phyloP scores from a whole-genome alignment of 2,113 vertebrate species.

The Eublepharis macularius region DNA sequence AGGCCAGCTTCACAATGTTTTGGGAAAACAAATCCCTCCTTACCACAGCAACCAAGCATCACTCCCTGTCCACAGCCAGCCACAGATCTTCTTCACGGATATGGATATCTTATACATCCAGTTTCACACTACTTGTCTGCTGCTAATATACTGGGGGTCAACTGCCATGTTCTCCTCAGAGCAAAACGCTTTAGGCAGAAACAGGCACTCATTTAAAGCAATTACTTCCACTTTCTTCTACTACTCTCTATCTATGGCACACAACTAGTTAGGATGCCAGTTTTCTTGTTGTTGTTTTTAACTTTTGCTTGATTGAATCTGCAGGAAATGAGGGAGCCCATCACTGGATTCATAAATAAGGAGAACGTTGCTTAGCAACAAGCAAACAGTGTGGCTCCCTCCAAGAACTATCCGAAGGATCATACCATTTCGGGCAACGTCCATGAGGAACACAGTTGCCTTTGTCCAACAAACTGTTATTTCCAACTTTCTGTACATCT shows the following conservation, averaged over 20 bases:
- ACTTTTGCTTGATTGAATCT: background rate
- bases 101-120: background rate
- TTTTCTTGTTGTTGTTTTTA: background rate
- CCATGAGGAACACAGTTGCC: background rate
- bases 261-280: background rate
- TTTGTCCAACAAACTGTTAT: background rate
- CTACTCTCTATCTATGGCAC: background rate
- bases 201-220: background rate
- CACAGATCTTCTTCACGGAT: background rate
- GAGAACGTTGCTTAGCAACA: background rate
- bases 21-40: conserved; percentile 2
- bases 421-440: background rate
- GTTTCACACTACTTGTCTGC: background rate
- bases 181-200: background rate
- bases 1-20: background rate
- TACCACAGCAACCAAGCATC: conserved; percentile 7
- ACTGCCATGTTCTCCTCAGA: background rate
- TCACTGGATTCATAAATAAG: background rate
- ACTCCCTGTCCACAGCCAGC: background rate
- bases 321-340: background rate
- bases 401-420: background rate
- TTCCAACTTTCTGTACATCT: background rate
- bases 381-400: background rate
- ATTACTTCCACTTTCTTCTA: background rate
- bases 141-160: conserved; percentile 5